Evolutionary conservation across 2,888 invertebrate genomes (phyloP).

Genomic region (Ichneumon xanthorius): DNA sequence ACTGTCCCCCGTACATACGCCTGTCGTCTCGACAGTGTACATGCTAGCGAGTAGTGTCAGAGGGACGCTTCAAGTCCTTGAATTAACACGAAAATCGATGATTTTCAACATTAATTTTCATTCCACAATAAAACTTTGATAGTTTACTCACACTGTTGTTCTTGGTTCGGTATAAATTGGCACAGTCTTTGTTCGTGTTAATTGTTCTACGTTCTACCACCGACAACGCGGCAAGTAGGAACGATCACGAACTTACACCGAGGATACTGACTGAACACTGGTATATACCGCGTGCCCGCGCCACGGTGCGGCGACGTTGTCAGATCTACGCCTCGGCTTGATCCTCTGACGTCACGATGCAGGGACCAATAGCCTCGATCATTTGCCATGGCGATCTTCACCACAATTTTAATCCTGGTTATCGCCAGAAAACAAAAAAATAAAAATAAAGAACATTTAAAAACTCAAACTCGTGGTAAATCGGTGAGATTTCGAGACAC

Average conservation of each 20-base stretch:
- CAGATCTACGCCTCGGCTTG: conserved; percentile 51
- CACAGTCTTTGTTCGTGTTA: conserved; percentile 56
- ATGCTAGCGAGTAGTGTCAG: neutral
- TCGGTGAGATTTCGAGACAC: conserved; percentile 74
- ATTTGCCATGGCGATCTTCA: conserved; percentile 41
- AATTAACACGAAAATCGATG: neutral
- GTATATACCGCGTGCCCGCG: conserved; percentile 57
- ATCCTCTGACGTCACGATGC: conserved; percentile 8
- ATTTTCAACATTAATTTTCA: neutral
- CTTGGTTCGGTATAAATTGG: conserved; percentile 38
- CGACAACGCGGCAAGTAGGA: conserved; percentile 42
- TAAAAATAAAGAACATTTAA: neutral
- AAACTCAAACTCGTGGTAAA: neutral
- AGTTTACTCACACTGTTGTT: conserved; percentile 46
- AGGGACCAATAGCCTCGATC: conserved; percentile 35
- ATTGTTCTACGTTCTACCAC: conserved; percentile 11
- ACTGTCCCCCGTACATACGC: neutral
- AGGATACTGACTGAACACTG: conserved; percentile 58
- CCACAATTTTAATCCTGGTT: neutral
- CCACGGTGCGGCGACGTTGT: conserved; percentile 66
- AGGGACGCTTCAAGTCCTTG: neutral
- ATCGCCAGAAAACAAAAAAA: conserved; percentile 37
- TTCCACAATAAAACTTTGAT: neutral
- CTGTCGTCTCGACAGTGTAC: neutral
- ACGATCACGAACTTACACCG: conserved; percentile 23